These are phyloP conservation scores for Conus betulinus DNA, from an alignment of 1,140 invertebrate species.

Conservation along the genomic window DNA sequence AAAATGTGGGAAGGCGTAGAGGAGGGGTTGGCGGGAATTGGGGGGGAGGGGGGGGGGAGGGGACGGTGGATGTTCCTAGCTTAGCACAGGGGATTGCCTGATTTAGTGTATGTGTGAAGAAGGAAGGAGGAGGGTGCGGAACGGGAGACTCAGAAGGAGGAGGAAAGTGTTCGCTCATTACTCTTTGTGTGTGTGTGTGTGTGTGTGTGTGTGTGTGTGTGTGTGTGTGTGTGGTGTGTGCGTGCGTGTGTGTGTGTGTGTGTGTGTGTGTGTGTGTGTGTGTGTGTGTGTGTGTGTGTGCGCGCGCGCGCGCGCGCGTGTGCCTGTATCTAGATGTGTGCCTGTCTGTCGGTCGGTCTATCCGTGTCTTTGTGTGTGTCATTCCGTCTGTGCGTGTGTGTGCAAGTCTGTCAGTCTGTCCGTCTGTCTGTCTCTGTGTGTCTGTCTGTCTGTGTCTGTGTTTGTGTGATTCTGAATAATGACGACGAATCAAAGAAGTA, in stretches of 20 bases:
- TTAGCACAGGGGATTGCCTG: too few species aligned
- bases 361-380: not conserved
- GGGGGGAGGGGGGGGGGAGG: not conserved
- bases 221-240: too few species aligned
- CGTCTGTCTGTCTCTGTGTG: not conserved
- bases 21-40: not conserved
- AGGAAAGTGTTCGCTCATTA: not conserved
- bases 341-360: not conserved
- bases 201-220: not conserved
- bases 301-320: not conserved
- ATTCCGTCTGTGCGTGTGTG: not conserved
- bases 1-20: not conserved
- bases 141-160: slow-evolving; percentile 17
- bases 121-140: slow-evolving; percentile 25
- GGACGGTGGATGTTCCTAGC: not conserved
- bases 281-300: not conserved
- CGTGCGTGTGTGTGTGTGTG: slow-evolving; percentile 11
- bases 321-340: not conserved
- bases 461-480: not conserved
- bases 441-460: not conserved
- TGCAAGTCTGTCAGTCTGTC: not conserved
- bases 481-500: not conserved
- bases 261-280: slow-evolving; percentile 1
- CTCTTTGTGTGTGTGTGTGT: not conserved
- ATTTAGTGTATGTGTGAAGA: not conserved